These are phyloP conservation scores for Paraplagusia blochii DNA, from an alignment of 2,113 vertebrate species.

Conservation along the genomic window DNA sequence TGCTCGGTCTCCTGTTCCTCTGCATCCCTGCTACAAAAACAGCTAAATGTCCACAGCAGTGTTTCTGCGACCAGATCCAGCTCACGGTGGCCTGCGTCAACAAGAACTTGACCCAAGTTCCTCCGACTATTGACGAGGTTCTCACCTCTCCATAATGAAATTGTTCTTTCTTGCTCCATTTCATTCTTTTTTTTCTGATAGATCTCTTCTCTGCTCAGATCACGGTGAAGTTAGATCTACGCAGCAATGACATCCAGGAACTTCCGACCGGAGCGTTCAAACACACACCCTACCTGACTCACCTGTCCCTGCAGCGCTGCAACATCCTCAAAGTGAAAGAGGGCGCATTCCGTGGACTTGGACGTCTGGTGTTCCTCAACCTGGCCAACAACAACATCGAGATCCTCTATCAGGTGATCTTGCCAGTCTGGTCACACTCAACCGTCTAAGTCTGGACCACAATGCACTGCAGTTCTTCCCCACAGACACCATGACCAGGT, in stretches of 20 bases:
- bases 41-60: slow-evolving; percentile 78
- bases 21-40: slow-evolving; percentile 31
- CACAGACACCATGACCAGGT: slow-evolving; percentile 82
- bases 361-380: slow-evolving; percentile 85
- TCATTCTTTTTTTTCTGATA: neutral
- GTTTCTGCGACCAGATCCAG: slow-evolving; percentile 85
- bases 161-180: no score
- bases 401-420: slow-evolving; percentile 84
- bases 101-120: slow-evolving; percentile 82
- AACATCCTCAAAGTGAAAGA: slow-evolving; percentile 83
- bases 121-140: slow-evolving; percentile 83
- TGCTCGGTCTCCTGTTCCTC: slow-evolving; percentile 35
- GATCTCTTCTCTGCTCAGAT: slow-evolving; percentile 64
- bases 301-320: slow-evolving; percentile 84
- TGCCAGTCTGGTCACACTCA: slow-evolving; percentile 82
- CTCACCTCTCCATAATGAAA: slow-evolving; percentile 1
- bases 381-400: slow-evolving; percentile 85
- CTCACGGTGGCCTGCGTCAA: slow-evolving; percentile 79
- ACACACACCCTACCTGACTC: slow-evolving; percentile 82
- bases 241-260: slow-evolving; percentile 77
- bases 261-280: slow-evolving; percentile 78
- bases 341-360: slow-evolving; percentile 88
- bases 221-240: slow-evolving; percentile 85
- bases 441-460: slow-evolving; percentile 87
- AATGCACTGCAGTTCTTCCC: slow-evolving; percentile 92